Conservation (phyloP, 2,888 invertebrate species). For the Limnephilus marmoratus region DNA sequence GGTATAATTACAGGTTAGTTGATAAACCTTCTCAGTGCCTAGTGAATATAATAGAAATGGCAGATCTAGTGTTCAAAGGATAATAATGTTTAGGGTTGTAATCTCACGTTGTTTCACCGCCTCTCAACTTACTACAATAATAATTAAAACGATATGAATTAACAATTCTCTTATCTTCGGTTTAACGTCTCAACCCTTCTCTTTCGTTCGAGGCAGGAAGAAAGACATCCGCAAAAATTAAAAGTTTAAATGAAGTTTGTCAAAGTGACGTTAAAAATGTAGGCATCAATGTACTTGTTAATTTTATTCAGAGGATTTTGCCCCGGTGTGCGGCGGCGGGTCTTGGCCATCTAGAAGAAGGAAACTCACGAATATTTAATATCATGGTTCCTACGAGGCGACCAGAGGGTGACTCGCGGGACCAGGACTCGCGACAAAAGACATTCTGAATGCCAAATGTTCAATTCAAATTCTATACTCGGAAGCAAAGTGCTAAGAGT, state of each 20-base stretch:
- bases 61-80: neutral
- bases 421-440: slow-evolving; percentile 38
- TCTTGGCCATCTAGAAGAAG: neutral
- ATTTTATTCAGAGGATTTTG: slow-evolving; percentile 30
- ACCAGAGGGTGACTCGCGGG: slow-evolving; percentile 11
- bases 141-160: neutral
- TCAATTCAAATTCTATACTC: slow-evolving; percentile 22
- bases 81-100: neutral
- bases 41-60: neutral
- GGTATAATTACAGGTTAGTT: neutral
- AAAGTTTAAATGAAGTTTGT: slow-evolving; percentile 41
- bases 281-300: slow-evolving; percentile 36
- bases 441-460: slow-evolving; percentile 36
- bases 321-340: neutral
- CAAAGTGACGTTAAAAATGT: slow-evolving; percentile 38
- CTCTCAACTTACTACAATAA: neutral
- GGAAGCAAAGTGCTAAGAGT: neutral
- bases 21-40: neutral
- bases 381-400: slow-evolving; percentile 37
- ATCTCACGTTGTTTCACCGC: neutral
- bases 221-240: slow-evolving; percentile 25
- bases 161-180: neutral
- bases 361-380: slow-evolving; percentile 63
- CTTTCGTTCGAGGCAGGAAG: neutral
- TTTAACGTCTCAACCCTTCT: neutral